Percentiles rank a stretch among this genome's conserved stretches.
Conservation (phyloP, 2,797 vertebrate species). For the Mormyrus proboscirostris region DNA sequence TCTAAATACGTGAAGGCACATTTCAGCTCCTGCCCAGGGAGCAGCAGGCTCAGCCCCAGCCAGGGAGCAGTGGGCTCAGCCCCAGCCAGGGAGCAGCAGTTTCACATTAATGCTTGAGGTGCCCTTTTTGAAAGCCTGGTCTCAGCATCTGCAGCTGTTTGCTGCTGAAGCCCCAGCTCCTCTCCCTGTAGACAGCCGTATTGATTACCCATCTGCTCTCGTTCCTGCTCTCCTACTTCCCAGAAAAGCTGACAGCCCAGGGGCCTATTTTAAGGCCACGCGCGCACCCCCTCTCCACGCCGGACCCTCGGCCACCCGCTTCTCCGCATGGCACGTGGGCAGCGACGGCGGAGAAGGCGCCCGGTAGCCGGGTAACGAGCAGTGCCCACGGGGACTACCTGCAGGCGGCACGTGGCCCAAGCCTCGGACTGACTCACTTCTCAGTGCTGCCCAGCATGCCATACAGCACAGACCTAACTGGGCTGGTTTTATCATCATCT, state of each 20-base stretch:
- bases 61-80: background rate
- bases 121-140: background rate
- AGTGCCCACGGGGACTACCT: background rate
- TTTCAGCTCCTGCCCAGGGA: background rate
- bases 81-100: background rate
- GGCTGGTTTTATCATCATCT: slow-evolving; percentile 39
- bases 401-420: slow-evolving; percentile 41
- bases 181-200: background rate
- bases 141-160: slow-evolving; percentile 16
- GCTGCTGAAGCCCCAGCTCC: slow-evolving; percentile 18
- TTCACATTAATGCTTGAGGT: background rate
- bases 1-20: background rate
- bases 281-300: slow-evolving; percentile 52
- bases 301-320: slow-evolving; percentile 31
- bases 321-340: background rate
- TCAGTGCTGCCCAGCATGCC: slow-evolving; percentile 43
- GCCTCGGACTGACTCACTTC: slow-evolving; percentile 46
- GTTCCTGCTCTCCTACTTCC: slow-evolving; percentile 25
- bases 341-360: background rate
- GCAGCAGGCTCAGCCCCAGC: background rate
- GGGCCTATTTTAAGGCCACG: slow-evolving; percentile 55
- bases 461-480: slow-evolving; percentile 31
- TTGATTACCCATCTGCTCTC: slow-evolving; percentile 17
- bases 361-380: background rate
- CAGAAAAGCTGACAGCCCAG: slow-evolving; percentile 38